Evolutionary conservation across 2,797 vertebrate genomes (phyloP), one percentile per base, ranked within the genome.

Genomic region (Sandelia bainsii): DNA sequence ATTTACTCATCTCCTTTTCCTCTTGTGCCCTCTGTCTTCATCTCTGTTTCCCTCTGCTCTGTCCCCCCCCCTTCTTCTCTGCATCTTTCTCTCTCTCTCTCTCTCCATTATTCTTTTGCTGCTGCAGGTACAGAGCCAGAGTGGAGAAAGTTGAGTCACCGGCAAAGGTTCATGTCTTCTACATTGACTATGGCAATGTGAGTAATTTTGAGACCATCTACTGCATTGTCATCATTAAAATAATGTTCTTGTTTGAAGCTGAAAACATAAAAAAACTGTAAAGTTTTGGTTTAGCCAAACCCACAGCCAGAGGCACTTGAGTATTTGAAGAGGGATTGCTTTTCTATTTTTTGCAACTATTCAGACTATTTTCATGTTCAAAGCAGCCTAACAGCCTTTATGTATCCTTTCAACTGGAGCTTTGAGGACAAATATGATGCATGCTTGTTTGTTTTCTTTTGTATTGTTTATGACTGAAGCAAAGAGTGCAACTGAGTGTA

Each of bases 141-240:
- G 96, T 99, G 81, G 97, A 99, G 93, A 98, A 95, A 87, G 92
- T 97, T 25, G 97, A 98, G 85, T 97, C 96, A 0, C 85, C 95
- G 0, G 91, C 94, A 76, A 98, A 95, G 76, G 95, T 98, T 17
- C 96, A 98, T 1, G 95, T 98, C 79, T 98, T 97, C 94, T 99
- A 99, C 95, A 96, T 99, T 0, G 97, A 99, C 94, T 99, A 99
- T 0, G 97, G 98, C 92, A 99, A 98, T 0, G 97, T 99, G 89
- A 98, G 98, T 96, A 80, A 65, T 65, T 67, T 48, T 20, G 53
- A 50, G 5, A 53, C 34, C 7, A 9, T 23, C 32, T 39, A 39
- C 83, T 54, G 64, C 50, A 6, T 42, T 40, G 42, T 52, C 34
- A 44, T 80, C 50, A 56, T 65, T 70, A 59, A 77, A 57, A 54